Conservation (phyloP, 2,113 vertebrate genomes). For the Arothron firmamentum region DNA sequence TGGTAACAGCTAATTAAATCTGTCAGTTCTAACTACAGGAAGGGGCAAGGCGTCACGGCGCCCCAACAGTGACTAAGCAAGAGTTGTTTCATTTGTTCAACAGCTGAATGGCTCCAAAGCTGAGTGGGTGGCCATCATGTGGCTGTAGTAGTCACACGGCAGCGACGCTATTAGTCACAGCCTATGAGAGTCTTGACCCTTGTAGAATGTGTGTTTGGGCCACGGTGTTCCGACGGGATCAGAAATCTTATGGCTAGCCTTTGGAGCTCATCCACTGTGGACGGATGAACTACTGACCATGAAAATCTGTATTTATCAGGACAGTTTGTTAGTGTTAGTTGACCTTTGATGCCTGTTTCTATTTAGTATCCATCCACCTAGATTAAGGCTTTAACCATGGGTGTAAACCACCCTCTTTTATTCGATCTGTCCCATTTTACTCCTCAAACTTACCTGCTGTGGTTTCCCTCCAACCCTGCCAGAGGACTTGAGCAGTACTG, state of each 20-base stretch:
- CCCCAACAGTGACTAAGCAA: constrained; percentile 34
- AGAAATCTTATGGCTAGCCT: background rate
- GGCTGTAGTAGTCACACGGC: constrained; percentile 6
- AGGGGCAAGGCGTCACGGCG: constrained; percentile 14
- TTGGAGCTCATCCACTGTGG: background rate
- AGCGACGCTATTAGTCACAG: constrained; percentile 9
- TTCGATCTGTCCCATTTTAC: constrained; percentile 9
- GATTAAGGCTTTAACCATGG: constrained; percentile 44
- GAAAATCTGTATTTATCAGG: background rate
- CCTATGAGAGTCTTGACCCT: constrained; percentile 23
- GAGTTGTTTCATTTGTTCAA: constrained; percentile 13
- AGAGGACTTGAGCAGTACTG: constrained; percentile 37
- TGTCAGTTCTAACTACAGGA: constrained; percentile 35
- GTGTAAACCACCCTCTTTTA: constrained; percentile 28
- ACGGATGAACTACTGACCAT: too few relatives aligned
- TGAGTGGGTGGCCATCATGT: constrained; percentile 2
- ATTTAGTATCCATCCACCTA: constrained; percentile 8
- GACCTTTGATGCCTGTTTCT: constrained; percentile 10
- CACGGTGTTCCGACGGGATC: too few relatives aligned
- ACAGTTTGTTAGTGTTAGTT: constrained; percentile 17
- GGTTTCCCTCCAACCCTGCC: constrained; percentile 26
- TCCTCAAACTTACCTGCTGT: constrained; percentile 16
- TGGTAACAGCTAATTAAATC: constrained; percentile 48
- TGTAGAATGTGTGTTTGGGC: constrained; percentile 10
- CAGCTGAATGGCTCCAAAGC: constrained; percentile 2